Percentiles rank a stretch among this genome's conserved stretches.
Conservation (phyloP, 2,888 invertebrate species). For the Stegophylla sp. region DNA sequence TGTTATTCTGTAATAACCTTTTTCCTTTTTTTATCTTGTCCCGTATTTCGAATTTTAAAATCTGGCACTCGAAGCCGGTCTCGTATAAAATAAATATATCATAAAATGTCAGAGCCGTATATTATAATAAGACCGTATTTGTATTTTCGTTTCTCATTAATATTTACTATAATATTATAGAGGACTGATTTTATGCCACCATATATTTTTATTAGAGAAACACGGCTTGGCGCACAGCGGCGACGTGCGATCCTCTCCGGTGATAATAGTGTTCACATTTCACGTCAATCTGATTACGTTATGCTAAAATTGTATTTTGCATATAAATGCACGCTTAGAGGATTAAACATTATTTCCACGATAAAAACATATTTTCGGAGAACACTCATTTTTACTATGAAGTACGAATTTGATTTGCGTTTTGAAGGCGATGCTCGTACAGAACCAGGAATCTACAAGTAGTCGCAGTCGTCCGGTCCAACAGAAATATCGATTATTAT, state of each 20-base stretch:
- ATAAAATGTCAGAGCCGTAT: no score
- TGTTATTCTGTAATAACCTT: no score
- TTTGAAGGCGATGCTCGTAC: neutral
- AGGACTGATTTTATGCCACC: neutral
- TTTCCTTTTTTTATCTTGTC: no score
- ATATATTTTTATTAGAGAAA: neutral
- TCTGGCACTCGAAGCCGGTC: no score
- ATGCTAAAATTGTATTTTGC: slow-evolving; percentile 20
- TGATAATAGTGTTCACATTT: slow-evolving; percentile 8
- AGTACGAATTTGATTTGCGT: neutral
- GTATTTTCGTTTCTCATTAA: neutral
- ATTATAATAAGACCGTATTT: no score
- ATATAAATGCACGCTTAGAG: slow-evolving; percentile 23
- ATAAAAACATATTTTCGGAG: slow-evolving; percentile 10
- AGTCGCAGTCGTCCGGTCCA: neutral
- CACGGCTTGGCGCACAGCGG: neutral
- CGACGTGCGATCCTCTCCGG: neutral
- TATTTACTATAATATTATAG: neutral
- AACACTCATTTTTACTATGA: neutral
- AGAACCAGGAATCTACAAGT: neutral
- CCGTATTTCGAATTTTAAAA: no score
- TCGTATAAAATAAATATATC: no score
- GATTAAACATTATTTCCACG: neutral
- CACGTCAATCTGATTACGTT: slow-evolving; percentile 21
- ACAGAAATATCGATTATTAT: no score